Conservation (phyloP, 2,113 vertebrate genomes). For the Cheirogaleus medius region DNA sequence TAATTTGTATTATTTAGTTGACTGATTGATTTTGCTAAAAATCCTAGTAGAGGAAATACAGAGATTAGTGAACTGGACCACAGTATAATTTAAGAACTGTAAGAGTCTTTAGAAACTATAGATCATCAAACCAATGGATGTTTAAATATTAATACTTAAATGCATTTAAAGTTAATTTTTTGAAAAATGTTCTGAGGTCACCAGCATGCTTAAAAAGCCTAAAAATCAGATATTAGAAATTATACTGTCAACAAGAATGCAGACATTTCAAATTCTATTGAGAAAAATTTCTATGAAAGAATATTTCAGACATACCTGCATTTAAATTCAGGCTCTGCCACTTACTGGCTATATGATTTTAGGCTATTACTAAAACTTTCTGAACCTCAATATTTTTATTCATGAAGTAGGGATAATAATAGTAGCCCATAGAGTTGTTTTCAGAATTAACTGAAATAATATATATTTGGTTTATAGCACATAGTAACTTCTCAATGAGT, state of each 20-base stretch:
- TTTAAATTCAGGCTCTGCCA: neutral
- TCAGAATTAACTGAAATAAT: neutral
- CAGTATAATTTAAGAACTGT: neutral
- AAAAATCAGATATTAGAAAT: neutral
- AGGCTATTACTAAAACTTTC: neutral
- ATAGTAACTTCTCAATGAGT: neutral
- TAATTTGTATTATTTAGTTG: neutral
- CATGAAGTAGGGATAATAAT: neutral
- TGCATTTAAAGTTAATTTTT: neutral
- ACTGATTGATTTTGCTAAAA: neutral
- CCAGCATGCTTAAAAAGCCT: neutral
- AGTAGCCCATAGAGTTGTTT: neutral
- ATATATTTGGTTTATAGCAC: neutral
- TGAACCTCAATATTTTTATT: neutral
- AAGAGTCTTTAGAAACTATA: neutral
- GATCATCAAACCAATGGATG: neutral
- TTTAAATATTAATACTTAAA: neutral
- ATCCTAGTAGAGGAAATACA: neutral
- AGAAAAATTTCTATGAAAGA: neutral
- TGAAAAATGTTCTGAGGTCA: neutral
- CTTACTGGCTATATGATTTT: neutral
- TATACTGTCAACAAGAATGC: neutral
- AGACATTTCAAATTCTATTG: constrained; percentile 4
- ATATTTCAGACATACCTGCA: neutral
- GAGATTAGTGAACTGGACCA: neutral